phyloP scores from a whole-genome alignment of 2,888 invertebrate species.

The Macaria notata region DNA sequence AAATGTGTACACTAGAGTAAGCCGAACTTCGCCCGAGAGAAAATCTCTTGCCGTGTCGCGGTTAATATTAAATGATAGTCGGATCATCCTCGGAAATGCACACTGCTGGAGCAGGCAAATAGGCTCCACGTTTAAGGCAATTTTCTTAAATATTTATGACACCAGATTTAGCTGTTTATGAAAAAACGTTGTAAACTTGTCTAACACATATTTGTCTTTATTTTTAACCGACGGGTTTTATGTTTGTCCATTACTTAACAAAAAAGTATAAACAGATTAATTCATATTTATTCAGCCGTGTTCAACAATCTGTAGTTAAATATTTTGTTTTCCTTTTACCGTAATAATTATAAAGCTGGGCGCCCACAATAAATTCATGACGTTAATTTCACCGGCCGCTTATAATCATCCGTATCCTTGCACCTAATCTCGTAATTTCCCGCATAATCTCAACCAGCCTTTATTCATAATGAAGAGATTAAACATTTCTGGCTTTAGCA shows the following conservation, averaged over 20 bases:
- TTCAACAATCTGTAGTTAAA: not conserved
- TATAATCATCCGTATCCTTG: constrained; percentile 39
- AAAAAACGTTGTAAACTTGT: too few species aligned
- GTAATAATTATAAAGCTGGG: constrained; percentile 22
- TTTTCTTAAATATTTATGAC: constrained; percentile 1
- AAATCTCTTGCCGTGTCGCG: constrained; percentile 27
- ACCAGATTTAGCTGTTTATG: too few species aligned
- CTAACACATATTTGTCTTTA: too few species aligned
- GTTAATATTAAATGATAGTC: constrained; percentile 30
- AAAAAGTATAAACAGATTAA: too few species aligned
- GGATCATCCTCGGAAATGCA: constrained; percentile 30
- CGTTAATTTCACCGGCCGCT: constrained; percentile 36
- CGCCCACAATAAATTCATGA: constrained; percentile 23
- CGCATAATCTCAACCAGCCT: constrained; percentile 58
- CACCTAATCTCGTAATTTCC: constrained; percentile 56
- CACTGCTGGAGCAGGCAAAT: constrained; percentile 16
- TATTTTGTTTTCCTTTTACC: constrained; percentile 4
- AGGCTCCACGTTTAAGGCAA: not conserved
- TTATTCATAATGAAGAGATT: constrained; percentile 68
- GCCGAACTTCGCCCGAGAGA: constrained; percentile 26
- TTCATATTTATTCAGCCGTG: too few species aligned
- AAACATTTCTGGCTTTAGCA: constrained; percentile 62
- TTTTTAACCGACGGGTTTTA: too few species aligned
- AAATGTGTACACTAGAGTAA: constrained; percentile 27
- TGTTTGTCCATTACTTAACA: too few species aligned